These are phyloP conservation scores for Portevinia maculata DNA, from an alignment of 2,888 invertebrate species.

Conservation along the genomic window DNA sequence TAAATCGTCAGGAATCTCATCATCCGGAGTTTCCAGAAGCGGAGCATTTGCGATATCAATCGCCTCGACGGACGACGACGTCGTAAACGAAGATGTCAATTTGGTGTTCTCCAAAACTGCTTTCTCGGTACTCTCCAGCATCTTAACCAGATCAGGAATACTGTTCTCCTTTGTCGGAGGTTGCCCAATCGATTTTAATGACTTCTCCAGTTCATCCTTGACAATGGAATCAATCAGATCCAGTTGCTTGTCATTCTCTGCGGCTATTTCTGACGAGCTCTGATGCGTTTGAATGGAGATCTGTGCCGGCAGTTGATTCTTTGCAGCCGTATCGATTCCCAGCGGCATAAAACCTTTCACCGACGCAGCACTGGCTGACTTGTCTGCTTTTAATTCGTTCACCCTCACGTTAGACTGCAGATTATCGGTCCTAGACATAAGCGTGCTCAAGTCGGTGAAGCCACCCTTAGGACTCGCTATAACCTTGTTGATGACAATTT, in stretches of 20 bases:
- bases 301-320: slow-evolving; percentile 81
- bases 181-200: slow-evolving; percentile 70
- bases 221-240: slow-evolving; percentile 82
- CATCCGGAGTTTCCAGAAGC: slow-evolving; percentile 84
- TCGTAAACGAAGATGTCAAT: slow-evolving; percentile 55
- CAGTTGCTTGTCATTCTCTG: slow-evolving; percentile 82
- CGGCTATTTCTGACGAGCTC: slow-evolving; percentile 80
- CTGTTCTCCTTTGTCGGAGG: slow-evolving; percentile 78
- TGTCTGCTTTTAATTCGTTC: slow-evolving; percentile 60
- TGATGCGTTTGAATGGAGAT: slow-evolving; percentile 82
- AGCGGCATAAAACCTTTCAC: slow-evolving; percentile 81
- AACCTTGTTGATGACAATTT: slow-evolving; percentile 80
- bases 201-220: slow-evolving; percentile 80
- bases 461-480: slow-evolving; percentile 77
- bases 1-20: slow-evolving; percentile 88
- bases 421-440: slow-evolving; percentile 74
- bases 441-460: slow-evolving; percentile 76
- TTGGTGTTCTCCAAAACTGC: slow-evolving; percentile 75
- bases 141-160: slow-evolving; percentile 84
- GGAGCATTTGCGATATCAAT: slow-evolving; percentile 79
- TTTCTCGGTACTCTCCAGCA: slow-evolving; percentile 82
- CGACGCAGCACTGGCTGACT: slow-evolving; percentile 10
- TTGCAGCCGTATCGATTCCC: slow-evolving; percentile 78
- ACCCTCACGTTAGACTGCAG: slow-evolving; percentile 80
- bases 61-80: slow-evolving; percentile 75